A percentile compares a stretch with the other conserved stretches of the same genome.
phyloP scores from a whole-genome alignment of 2,797 vertebrate species.

The Gambusia yucatana region DNA sequence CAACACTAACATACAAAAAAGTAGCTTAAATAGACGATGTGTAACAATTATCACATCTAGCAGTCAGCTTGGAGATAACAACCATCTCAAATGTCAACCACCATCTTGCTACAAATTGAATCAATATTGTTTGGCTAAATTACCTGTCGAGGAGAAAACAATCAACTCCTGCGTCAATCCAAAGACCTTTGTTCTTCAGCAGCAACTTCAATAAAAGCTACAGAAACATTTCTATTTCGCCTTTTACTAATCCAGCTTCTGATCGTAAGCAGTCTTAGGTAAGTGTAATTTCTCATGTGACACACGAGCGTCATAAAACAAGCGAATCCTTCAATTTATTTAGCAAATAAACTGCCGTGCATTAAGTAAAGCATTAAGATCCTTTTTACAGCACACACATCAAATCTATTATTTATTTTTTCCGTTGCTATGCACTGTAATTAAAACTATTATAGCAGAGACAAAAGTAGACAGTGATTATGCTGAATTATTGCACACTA shows the following conservation, averaged over 20 bases:
- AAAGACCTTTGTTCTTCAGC: not conserved
- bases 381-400: not conserved
- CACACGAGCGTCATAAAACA: not conserved
- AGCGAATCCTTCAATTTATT: not conserved
- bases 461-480: not conserved
- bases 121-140: constrained; percentile 3
- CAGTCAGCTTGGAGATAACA: constrained; percentile 1
- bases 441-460: not conserved
- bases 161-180: constrained; percentile 2
- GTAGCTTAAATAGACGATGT: not conserved
- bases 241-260: not conserved
- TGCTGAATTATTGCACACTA: not conserved
- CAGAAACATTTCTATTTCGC: not conserved
- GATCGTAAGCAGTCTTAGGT: too few relatives aligned
- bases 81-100: constrained; percentile 10
- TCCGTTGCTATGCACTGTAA: not conserved
- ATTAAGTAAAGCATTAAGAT: not conserved
- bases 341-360: not conserved
- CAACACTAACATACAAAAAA: not conserved
- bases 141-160: constrained; percentile 11
- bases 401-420: not conserved
- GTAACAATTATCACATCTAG: constrained; percentile 14
- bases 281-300: not conserved
- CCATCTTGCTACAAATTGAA: constrained; percentile 5
- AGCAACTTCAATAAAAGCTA: not conserved